Evolutionary conservation across 2,888 invertebrate species (phyloP).

Genomic region (Trissolcus brochymenae): DNA sequence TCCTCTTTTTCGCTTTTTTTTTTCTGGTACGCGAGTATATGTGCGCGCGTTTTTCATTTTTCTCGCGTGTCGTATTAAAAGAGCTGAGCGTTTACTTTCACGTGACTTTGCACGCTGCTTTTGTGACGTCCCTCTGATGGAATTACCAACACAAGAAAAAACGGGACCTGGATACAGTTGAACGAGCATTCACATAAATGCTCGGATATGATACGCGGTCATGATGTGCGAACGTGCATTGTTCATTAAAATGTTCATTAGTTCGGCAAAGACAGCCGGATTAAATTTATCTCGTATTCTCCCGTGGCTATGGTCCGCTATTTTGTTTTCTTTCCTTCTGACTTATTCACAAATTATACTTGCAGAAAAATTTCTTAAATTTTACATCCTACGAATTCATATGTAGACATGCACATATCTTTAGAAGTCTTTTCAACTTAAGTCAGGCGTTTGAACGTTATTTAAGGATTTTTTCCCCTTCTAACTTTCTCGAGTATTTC

Average conservation of each 20-base stretch:
- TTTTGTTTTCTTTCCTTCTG: no score
- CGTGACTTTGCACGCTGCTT: conserved; percentile 25
- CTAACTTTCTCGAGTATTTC: no score
- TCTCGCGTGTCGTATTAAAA: conserved; percentile 21
- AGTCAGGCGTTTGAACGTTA: no score
- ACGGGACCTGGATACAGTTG: conserved; percentile 8
- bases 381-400: no score
- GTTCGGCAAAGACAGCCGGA: conserved; percentile 24
- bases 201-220: conserved; percentile 33
- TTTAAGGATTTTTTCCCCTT: not conserved
- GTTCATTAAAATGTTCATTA: conserved; percentile 52
- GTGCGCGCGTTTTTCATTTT: conserved; percentile 6
- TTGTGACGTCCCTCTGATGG: conserved; percentile 28
- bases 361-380: no score
- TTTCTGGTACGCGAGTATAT: not conserved
- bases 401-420: no score
- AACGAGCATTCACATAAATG: conserved; percentile 28
- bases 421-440: no score
- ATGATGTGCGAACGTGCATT: conserved; percentile 34
- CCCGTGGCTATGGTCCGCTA: not conserved
- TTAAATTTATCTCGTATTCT: conserved; percentile 20
- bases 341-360: no score
- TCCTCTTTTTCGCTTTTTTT: not conserved
- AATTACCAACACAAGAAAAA: conserved; percentile 31
- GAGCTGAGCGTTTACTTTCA: conserved; percentile 20